Base-by-base conservation (phyloP, 2,888 invertebrate species). In the Cryptophagus acutangulus region DNA sequence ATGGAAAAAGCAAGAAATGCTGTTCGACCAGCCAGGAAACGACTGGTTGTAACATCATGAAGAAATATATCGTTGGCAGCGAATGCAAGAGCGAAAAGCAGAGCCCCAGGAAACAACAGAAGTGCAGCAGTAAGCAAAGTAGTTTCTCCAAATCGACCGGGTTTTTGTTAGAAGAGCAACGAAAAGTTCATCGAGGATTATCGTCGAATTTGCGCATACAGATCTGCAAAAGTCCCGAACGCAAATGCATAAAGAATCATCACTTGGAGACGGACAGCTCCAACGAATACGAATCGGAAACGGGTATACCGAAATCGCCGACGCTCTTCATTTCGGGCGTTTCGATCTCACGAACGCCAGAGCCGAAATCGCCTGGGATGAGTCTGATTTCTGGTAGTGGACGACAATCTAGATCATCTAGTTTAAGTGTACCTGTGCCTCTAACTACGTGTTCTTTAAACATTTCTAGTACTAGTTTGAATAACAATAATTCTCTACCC, bases 251-350 rank as follows among this genome's bases (percentile, higher is more conserved):
- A n/a, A 58, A 55, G 29, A 51, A 53, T 13, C 63, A 63, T 38
- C 53, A 63, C 9, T 49, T 73, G 35, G 73, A 73, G 56, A 73
- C 73, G 0, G 73, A 74, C 47, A 72, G 72, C 54, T 72, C 72
- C 5, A 73, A 73, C 51, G 74, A 75, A 51, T 74, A 74, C 55
- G 75, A 75, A 62, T 74, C 74, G n/a, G 75, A 75, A 55, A 75
- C 74, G 1, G 76, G 75, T 2, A 74, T 75, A 33, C 75, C 75
- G 8, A 74, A 74, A 54, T 74, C 74, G 2, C 75, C 76, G 6
- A 76, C 76, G 1, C 59, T 76, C n/a, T 75, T 73, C 55, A 76
- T 76, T 44, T 74, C 74, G 15, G 76, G 76, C 15, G 75, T 76
- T 6, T 74, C 75, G n/a, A 76, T 76, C 48, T 74, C 72, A 24